Percentiles rank a stretch among this genome's conserved stretches.
phyloP scores from a whole-genome alignment of 30 jellyfish, hydroid and myxozoan genomes.

The Clytia hemisphaerica region DNA sequence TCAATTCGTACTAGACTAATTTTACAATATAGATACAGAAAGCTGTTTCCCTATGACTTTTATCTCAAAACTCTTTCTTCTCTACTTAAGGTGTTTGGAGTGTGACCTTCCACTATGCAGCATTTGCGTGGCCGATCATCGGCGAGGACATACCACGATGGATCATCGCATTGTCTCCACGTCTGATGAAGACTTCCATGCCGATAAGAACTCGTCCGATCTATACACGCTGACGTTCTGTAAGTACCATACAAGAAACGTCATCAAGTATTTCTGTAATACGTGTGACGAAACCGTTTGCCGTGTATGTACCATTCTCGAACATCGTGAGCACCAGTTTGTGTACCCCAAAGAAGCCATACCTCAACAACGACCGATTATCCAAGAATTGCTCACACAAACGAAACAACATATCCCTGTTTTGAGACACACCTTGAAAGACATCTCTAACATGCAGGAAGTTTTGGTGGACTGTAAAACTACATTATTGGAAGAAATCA shows the following conservation, averaged over 20 bases:
- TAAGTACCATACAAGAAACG: conserved; percentile 82
- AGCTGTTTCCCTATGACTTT: not conserved
- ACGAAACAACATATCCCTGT: conserved; percentile 70
- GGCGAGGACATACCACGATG: conserved; percentile 66
- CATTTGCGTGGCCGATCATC: conserved; percentile 90
- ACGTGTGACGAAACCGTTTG: conserved; percentile 97
- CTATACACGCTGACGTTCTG: conserved; percentile 88
- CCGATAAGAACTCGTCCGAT: conserved; percentile 69
- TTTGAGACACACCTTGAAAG: conserved; percentile 49
- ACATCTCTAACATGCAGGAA: conserved; percentile 58
- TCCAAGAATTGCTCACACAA: conserved; percentile 61
- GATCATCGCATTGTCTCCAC: conserved; percentile 73
- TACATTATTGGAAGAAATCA: conserved; percentile 59
- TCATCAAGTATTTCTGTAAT: conserved; percentile 90
- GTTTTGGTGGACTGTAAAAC: conserved; percentile 69
- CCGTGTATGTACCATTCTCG: conserved; percentile 91
- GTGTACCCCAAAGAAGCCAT: conserved; percentile 95
- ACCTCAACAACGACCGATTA: conserved; percentile 80
- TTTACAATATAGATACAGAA: too few relatives aligned
- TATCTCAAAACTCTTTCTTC: not conserved
- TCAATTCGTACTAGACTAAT: too few relatives aligned
- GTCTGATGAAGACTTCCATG: conserved; percentile 60
- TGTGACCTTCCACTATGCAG: conserved; percentile 82
- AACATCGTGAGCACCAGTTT: conserved; percentile 95
- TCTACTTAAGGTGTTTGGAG: conserved; percentile 53